Evolutionary conservation across 2,797 vertebrate species (phyloP).

Genomic region (Smutsia gigantea): DNA sequence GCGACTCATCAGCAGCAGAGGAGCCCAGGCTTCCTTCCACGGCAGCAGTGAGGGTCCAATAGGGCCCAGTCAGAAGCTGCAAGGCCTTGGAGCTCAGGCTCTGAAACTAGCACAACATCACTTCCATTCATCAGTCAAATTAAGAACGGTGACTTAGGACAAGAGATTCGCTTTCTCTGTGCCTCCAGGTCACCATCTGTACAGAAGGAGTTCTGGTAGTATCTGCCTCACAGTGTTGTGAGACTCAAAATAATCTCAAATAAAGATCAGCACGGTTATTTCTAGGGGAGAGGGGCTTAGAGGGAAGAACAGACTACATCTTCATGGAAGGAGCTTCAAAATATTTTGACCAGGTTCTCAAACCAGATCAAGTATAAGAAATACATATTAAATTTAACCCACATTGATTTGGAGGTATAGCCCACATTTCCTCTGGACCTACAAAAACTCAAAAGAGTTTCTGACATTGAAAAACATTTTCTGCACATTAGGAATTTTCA

Average conservation of each 20-base stretch:
- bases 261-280: neutral
- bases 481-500: constrained; percentile 10
- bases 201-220: neutral
- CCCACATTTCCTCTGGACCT: neutral
- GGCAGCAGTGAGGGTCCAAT: neutral
- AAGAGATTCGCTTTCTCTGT: neutral
- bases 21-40: neutral
- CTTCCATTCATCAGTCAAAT: neutral
- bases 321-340: neutral
- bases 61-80: neutral
- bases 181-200: neutral
- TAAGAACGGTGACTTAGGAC: neutral
- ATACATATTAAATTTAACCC: neutral
- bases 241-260: neutral
- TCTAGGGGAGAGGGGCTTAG: neutral
- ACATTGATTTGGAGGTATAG: neutral
- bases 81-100: neutral
- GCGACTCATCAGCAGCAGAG: neutral
- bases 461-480: neutral
- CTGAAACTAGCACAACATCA: neutral
- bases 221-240: neutral
- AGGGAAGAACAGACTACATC: neutral
- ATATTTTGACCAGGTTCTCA: neutral
- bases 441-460: neutral
- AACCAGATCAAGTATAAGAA: constrained; percentile 7